Percentiles rank a stretch among this genome's conserved stretches.
phyloP scores from a whole-genome alignment of 2,888 invertebrate genomes.

The Aromia moschata region DNA sequence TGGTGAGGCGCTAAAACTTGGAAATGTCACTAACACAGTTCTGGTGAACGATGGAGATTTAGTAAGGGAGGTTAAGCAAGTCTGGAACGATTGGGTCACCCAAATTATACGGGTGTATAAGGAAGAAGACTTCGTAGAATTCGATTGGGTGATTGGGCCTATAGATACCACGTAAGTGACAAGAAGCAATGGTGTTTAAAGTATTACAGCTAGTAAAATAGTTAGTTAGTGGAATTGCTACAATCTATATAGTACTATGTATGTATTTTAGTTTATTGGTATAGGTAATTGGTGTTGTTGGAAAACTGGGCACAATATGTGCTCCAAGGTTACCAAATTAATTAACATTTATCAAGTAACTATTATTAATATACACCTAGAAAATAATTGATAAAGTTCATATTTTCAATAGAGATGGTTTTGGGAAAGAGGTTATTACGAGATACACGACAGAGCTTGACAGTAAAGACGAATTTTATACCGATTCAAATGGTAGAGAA shows the following conservation, averaged over 20 bases:
- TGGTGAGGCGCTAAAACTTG: neutral
- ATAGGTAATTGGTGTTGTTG: too few relatives aligned
- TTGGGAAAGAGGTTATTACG: slow-evolving; percentile 76
- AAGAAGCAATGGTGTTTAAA: neutral
- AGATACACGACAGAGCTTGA: slow-evolving; percentile 69
- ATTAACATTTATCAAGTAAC: too few relatives aligned
- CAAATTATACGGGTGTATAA: slow-evolving; percentile 74
- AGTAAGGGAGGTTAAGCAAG: slow-evolving; percentile 71
- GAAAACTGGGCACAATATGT: too few relatives aligned
- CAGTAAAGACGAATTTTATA: slow-evolving; percentile 71
- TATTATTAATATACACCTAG: too few relatives aligned
- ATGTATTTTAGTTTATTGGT: too few relatives aligned
- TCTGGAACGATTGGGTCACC: slow-evolving; percentile 73
- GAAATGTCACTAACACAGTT: slow-evolving; percentile 66
- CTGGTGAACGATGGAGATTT: slow-evolving; percentile 63
- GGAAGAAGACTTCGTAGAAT: slow-evolving; percentile 62
- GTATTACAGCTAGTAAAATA: neutral
- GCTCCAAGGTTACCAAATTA: too few relatives aligned
- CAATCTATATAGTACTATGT: too few relatives aligned
- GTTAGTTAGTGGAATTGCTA: too few relatives aligned
- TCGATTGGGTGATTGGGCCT: slow-evolving; percentile 64
- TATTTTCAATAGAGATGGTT: slow-evolving; percentile 46
- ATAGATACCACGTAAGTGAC: slow-evolving; percentile 51
- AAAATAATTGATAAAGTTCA: too few relatives aligned
- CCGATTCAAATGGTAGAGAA: slow-evolving; percentile 81